Evolutionary conservation across 2,797 vertebrate genomes (phyloP), one percentile per base, ranked within the genome.

Genomic region (Megaceryle alcyon): DNA sequence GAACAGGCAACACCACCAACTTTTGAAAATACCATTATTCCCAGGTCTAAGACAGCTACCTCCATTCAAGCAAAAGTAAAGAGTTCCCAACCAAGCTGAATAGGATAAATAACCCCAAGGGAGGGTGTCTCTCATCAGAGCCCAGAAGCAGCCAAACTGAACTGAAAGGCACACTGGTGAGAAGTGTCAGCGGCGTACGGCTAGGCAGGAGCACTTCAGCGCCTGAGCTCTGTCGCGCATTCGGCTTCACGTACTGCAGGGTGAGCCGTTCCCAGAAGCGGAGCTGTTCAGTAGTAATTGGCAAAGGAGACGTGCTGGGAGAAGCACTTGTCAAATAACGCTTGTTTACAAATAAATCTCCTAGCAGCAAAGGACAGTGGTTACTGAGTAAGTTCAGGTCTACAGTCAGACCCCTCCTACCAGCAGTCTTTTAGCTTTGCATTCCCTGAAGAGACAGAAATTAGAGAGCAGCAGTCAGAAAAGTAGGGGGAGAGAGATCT

Each of bases 341-440:
- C 95, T 90, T 97, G 96, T 98, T 98, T 98, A 97, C 96, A 98
- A 98, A 98, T 97, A 97, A 92, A 97, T 96, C 92, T 97, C 87
- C 69, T 68, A 86, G 85, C 91, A 93, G 94, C 5, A 23, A 97
- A 89, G 92, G 96, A 85, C 93, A 88, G 80, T 84, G 63, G 85
- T 87, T 93, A 94, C 16, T 81, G 90, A 96, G 31, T 84, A 94
- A 95, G 92, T 94, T 94, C 83, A 90, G 49, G 76, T 92, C 82
- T 63, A 53, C 80, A 73, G 92, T 75, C 86, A 95, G 94, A 95
- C 89, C 90, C 84, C 49, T 63, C 80, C 96, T 35, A 91, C 49
- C 25, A 91, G 66, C 89, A 57, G 80, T 35, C 83, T 84, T 82
- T 46, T 26, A 59, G 21, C 51, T 78, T 43, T 43, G 65, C 59